Evolutionary conservation across 2,888 invertebrate species (phyloP).

Genomic region (Dilophus febrilis): DNA sequence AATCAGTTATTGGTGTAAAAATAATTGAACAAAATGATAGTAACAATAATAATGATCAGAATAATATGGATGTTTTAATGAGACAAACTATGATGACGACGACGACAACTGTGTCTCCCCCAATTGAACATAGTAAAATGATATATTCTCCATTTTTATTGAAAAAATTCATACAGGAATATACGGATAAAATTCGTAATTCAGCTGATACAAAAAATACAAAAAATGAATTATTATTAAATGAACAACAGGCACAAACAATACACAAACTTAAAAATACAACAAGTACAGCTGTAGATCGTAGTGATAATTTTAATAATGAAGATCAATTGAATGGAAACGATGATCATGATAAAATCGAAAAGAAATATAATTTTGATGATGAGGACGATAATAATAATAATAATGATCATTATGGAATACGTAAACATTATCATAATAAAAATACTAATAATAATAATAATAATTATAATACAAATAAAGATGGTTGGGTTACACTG

Average conservation of each 20-base stretch:
- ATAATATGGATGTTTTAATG: constrained; percentile 1
- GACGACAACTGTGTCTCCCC: not conserved
- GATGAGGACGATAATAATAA: too few relatives aligned
- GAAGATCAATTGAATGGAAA: constrained; percentile 32
- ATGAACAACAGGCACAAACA: too few relatives aligned
- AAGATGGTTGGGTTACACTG: constrained; percentile 59
- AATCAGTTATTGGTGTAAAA: constrained; percentile 6
- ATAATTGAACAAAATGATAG: constrained; percentile 3
- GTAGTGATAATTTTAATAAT: constrained; percentile 15
- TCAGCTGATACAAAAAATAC: not conserved
- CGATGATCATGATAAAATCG: constrained; percentile 32
- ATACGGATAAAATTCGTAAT: constrained; percentile 36
- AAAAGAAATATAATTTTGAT: constrained; percentile 22
- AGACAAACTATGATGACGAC: constrained; percentile 2
- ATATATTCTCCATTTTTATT: constrained; percentile 36
- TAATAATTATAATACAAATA: constrained; percentile 37
- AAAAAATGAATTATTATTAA: constrained; percentile 4
- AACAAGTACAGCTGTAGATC: constrained; percentile 1
- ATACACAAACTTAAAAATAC: constrained; percentile 10
- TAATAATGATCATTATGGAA: constrained; percentile 11
- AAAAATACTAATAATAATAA: constrained; percentile 29
- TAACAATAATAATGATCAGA: not conserved
- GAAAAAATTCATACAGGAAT: constrained; percentile 42
- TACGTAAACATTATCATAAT: constrained; percentile 15
- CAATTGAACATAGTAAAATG: constrained; percentile 22